Evolutionary conservation across 2,797 vertebrate genomes (phyloP).

Genomic region (Acestrorhynchus altus): DNA sequence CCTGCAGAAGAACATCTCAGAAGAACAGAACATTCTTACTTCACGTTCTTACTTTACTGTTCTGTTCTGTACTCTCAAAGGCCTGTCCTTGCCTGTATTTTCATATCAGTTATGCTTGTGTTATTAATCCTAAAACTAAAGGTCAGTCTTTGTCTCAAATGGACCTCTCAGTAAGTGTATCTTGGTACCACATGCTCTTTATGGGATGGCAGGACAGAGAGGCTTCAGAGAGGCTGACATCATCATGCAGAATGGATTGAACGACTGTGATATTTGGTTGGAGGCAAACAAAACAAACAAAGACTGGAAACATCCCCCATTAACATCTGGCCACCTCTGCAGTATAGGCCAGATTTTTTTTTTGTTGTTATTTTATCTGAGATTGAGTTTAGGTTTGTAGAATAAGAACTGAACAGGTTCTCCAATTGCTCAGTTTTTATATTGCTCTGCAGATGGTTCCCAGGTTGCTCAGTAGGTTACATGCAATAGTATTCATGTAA

Average conservation of each 20-base stretch:
- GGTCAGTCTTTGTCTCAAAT: neutral
- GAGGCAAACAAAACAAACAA: constrained; percentile 2
- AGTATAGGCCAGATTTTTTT: neutral
- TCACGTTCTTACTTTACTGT: neutral
- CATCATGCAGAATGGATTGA: neutral
- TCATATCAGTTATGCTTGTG: neutral
- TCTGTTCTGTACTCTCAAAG: neutral
- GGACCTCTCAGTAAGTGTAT: neutral
- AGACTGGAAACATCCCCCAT: neutral
- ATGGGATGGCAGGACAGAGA: neutral
- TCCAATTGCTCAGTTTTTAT: too few relatives aligned
- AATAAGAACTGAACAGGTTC: too few relatives aligned
- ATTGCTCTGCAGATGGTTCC: neutral
- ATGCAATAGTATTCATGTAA: neutral
- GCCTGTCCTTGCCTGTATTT: neutral
- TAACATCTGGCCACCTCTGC: constrained; percentile 8
- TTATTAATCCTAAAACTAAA: neutral
- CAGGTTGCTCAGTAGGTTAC: constrained; percentile 4
- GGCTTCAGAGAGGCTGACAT: constrained; percentile 1
- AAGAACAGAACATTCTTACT: neutral
- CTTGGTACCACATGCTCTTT: neutral
- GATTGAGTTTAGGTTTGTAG: neutral
- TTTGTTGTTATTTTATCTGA: neutral
- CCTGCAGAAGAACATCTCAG: constrained; percentile 25
- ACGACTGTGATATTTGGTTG: neutral